These are phyloP conservation scores for Ooceraea biroi DNA, from an alignment of 1,140 invertebrate genomes.

Conservation along the genomic window DNA sequence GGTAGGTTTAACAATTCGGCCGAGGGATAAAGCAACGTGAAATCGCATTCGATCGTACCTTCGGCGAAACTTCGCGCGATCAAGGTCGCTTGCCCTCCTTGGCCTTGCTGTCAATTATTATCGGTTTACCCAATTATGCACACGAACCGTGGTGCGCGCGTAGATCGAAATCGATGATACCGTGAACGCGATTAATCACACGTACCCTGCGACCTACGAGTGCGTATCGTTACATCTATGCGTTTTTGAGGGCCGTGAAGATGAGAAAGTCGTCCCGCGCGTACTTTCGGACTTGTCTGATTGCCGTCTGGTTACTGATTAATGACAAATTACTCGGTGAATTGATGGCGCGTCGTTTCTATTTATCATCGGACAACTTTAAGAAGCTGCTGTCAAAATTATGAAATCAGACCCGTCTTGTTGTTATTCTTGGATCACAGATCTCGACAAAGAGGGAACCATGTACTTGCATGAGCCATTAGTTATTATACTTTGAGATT, in stretches of 20 bases:
- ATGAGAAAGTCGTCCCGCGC: not conserved
- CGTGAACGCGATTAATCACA: constrained; percentile 38
- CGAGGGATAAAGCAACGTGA: constrained; percentile 29
- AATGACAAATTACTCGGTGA: constrained; percentile 43
- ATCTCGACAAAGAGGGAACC: not conserved
- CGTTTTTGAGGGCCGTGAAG: constrained; percentile 26
- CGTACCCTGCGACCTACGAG: not conserved
- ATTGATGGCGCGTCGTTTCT: constrained; percentile 3
- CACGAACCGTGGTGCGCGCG: constrained; percentile 14
- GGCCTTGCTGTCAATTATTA: constrained; percentile 55
- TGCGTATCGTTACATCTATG: constrained; percentile 20
- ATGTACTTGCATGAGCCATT: not conserved
- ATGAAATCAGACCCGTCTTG: not conserved
- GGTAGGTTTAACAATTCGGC: constrained; percentile 41
- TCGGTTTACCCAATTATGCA: constrained; percentile 57
- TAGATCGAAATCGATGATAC: constrained; percentile 35
- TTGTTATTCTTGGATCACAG: not conserved
- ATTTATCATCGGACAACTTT: constrained; percentile 35
- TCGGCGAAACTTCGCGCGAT: constrained; percentile 19
- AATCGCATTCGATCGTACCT: constrained; percentile 20
- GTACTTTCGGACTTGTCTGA: constrained; percentile 3
- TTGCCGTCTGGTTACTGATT: constrained; percentile 46
- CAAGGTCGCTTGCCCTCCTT: constrained; percentile 42
- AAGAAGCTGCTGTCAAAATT: constrained; percentile 17
- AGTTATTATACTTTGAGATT: not conserved